Evolutionary conservation across 2,797 vertebrate genomes (phyloP).

Genomic region (Lepus townsendii): DNA sequence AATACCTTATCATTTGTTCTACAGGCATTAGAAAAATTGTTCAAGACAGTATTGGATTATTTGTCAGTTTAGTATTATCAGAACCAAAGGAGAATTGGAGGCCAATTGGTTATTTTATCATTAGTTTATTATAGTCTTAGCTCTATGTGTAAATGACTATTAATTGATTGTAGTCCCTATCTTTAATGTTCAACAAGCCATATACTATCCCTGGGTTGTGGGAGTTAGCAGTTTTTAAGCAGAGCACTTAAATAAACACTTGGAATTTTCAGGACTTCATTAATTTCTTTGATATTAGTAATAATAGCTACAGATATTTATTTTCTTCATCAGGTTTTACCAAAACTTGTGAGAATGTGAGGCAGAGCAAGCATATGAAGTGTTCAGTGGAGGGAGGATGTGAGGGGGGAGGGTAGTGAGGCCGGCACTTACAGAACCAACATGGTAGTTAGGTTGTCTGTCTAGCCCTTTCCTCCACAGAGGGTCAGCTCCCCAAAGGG

Average conservation of each 20-base stretch:
- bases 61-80: neutral
- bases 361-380: neutral
- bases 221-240: neutral
- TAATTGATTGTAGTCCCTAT: neutral
- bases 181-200: constrained; percentile 31
- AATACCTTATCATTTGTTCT: neutral
- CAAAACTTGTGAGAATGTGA: neutral
- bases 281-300: constrained; percentile 5
- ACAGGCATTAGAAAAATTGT: neutral
- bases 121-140: neutral
- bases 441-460: neutral
- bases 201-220: neutral
- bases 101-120: neutral
- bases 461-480: neutral
- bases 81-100: neutral
- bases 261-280: neutral
- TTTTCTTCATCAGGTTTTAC: neutral
- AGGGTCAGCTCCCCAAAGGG: neutral
- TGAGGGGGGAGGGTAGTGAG: neutral
- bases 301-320: neutral
- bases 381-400: too few relatives aligned
- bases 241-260: neutral
- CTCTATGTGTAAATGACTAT: neutral
- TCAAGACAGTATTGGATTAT: neutral
- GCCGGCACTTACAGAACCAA: neutral